Base-by-base conservation (phyloP, 2,113 vertebrate species). In the Nicator chloris region DNA sequence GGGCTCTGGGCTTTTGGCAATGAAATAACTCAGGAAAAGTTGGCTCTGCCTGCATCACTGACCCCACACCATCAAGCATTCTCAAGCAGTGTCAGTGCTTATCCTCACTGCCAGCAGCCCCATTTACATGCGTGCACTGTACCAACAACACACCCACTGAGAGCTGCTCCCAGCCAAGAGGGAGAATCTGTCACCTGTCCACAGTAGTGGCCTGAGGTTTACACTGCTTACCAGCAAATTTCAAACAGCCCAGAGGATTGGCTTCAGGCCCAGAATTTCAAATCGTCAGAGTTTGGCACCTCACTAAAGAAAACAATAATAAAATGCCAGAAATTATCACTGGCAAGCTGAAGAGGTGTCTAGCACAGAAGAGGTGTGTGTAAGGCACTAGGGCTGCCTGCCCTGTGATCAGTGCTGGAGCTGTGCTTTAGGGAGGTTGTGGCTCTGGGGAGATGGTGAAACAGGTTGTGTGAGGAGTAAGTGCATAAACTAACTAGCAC, bases 171-270 rank as follows among this genome's bases (percentile, higher is more conserved):
- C 82, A 82, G 35, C 79, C 73, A 90, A 27, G 3, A 65, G 66
- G 73, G 39, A 91, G 13, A 84, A 91, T 92, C 85, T 91, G 80
- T 93, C 94, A 91, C 89, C 89, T 86, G 47, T 56, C 79, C 63
- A 7, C 72, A 49, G 3, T 0, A 59, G 28, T 59, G 47, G 79
- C 85, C 85, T 37, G 47, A 90, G 71, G 51, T 93, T 94, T 91
- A 80, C 44, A 24, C 64, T 40, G 47, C 27, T 51, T 75, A 88
- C 92, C 88, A 83, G 91, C 24, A n/a, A 31, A 88, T 94, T 88
- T 80, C 63, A 18, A 47, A 86, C 50, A 77, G 61, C 59, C 66
- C 69, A 31, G 68, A 90, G 71, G 59, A 60, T 20, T 96, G 92
- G 85, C 94, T 82, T 23, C 39, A 27, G 71, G 87, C 91, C 90